Evolutionary conservation across 2,797 vertebrate genomes (phyloP).

Genomic region (Crocidura indochinensis): DNA sequence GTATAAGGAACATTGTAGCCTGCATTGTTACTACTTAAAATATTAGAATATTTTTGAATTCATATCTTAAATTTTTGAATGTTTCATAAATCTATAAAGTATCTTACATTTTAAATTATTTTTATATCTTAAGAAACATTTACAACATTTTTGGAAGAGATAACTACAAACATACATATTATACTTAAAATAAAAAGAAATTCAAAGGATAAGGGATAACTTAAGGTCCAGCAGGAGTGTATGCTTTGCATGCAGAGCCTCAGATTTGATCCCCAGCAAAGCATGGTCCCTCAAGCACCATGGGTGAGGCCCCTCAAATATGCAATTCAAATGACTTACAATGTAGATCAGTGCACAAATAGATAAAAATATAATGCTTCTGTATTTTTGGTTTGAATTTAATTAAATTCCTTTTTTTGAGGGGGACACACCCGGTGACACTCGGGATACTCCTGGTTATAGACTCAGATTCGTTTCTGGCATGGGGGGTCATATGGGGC

Average conservation of each 20-base stretch:
- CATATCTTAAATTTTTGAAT: not conserved
- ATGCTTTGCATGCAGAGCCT: no score
- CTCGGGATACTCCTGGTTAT: no score
- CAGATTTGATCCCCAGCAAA: no score
- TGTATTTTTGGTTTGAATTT: not conserved
- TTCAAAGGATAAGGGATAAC: no score
- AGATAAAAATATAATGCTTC: not conserved
- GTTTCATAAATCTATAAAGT: constrained; percentile 46
- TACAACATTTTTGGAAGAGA: not conserved
- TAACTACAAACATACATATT: constrained; percentile 40
- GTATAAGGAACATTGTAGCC: not conserved
- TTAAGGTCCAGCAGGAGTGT: no score
- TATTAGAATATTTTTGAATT: constrained; percentile 9
- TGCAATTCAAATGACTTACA: not conserved
- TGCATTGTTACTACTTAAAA: constrained; percentile 31
- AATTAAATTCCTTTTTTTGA: no score
- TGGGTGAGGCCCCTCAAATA: constrained; percentile 7
- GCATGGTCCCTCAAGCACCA: no score
- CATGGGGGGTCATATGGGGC: no score
- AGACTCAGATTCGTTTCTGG: no score
- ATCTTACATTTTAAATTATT: constrained; percentile 45
- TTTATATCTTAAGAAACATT: constrained; percentile 43
- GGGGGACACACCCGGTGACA: no score
- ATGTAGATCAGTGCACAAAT: constrained; percentile 24
- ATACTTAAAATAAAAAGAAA: not conserved